Conservation (phyloP, 2,888 invertebrate species). For the Agrotis ipsilon region DNA sequence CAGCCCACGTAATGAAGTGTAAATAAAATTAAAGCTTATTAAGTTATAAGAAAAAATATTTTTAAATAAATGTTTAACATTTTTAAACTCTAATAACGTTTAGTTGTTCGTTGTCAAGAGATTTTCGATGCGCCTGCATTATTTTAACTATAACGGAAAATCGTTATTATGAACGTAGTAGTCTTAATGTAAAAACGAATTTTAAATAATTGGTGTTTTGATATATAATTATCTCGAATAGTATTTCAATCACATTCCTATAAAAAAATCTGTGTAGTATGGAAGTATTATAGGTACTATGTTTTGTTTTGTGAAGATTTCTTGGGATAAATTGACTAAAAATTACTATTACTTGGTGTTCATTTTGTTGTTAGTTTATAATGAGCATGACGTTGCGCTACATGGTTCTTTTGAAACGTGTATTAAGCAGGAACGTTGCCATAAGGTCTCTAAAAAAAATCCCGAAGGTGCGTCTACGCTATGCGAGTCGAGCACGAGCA, state of each 20-base stretch:
- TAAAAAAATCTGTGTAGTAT: constrained; percentile 26
- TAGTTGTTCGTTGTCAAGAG: constrained; percentile 27
- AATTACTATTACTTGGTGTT: constrained; percentile 7
- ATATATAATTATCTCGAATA: constrained; percentile 18
- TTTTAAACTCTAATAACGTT: constrained; percentile 22
- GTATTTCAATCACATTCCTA: constrained; percentile 34
- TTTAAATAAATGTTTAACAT: constrained; percentile 9
- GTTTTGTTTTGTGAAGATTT: constrained; percentile 35
- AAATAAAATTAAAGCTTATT: constrained; percentile 45
- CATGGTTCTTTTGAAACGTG: no score
- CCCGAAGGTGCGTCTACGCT: no score
- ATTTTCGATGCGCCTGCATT: constrained; percentile 13
- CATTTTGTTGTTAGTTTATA: constrained; percentile 5
- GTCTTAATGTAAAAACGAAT: constrained; percentile 8
- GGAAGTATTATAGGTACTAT: constrained; percentile 59
- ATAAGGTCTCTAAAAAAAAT: no score
- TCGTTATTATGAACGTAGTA: constrained; percentile 18
- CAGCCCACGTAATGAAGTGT: constrained; percentile 43
- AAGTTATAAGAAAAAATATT: constrained; percentile 29
- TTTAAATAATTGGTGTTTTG: constrained; percentile 21
- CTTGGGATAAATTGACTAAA: not conserved
- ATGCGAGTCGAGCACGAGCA: no score
- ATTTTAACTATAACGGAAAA: not conserved
- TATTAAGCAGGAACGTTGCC: no score
- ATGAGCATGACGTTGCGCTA: not conserved